Evolutionary conservation across 2,797 vertebrate species (phyloP), one percentile per base, ranked within the genome.

Genomic region (Rhinichthys osculus): DNA sequence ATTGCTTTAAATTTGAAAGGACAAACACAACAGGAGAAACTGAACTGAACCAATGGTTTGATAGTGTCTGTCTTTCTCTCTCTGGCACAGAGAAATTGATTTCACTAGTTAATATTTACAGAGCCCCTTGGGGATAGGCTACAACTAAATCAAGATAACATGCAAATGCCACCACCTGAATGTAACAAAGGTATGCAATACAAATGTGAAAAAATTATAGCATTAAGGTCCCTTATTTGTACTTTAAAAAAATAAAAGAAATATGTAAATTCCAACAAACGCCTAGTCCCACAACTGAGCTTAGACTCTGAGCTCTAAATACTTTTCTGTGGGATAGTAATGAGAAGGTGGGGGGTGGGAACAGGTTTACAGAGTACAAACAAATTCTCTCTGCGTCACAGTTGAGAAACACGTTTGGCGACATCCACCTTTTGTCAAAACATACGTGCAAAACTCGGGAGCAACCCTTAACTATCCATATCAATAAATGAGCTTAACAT

Each of bases 81-180:
- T 92, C 82, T 92, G 91, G 91, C 91, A 85, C 88, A 85, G 90
- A 88, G 85, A 11, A 90, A 91, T 94, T 92, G 93, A 95, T 93
- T 93, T 89, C 87, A 87, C 92, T 89, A 92, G 95, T 96, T 96
- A 95, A 95, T 96, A 92, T 95, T 96, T 95, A 93, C 95, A 94
- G 89, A 93, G 91, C 92, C 91, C 90, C 92, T 92, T 93, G 93
- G 93, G 90, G 91, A 91, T 89, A 88, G 88, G 83, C 88, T 81
- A 80, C 85, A 89, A 84, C 67, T 78, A 80, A 91, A 85, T 52
- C 73, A 74, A 87, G 59, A 71, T 52, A 72, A 47, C 71, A 42
- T 57, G 35, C 14, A 73, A 23, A 78, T 23, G 74, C 33, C 33
- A 30, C 47, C 40, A 81, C 19, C 38, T 73, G 50, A 14, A 35